A percentile compares a stretch with the other conserved stretches of the same genome.
Conservation (phyloP, 2,113 vertebrate genomes). For the Aramus guarauna region DNA sequence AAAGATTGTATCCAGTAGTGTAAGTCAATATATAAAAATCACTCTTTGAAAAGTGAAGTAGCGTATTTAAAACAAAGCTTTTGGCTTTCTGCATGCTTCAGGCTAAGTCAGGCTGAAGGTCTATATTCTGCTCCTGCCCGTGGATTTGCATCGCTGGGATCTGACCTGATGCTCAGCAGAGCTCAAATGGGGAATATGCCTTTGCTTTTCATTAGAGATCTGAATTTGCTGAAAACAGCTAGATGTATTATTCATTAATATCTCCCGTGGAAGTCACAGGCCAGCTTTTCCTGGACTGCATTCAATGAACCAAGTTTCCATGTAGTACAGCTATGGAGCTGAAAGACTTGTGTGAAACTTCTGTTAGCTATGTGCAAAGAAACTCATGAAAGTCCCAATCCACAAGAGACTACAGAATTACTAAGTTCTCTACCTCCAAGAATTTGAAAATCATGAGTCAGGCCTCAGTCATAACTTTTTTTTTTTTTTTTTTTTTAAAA, state of each 20-base stretch:
- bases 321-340: not conserved
- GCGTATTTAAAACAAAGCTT: not conserved
- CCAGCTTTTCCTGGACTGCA: not conserved
- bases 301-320: not conserved
- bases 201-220: not conserved
- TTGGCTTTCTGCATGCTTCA: not conserved
- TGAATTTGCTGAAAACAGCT: not conserved
- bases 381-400: not conserved
- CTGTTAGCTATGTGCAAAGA: not conserved
- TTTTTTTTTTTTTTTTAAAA: not conserved
- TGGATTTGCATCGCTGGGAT: not conserved
- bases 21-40: not conserved
- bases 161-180: not conserved
- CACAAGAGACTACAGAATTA: not conserved
- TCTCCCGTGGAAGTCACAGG: not conserved
- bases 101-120: not conserved
- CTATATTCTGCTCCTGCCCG: fast-evolving
- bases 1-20: not conserved
- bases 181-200: not conserved
- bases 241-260: not conserved
- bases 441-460: constrained; percentile 4
- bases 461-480: not conserved
- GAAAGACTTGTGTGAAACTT: constrained; percentile 5
- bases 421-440: not conserved
- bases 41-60: not conserved